Evolutionary conservation across 30 jellyfish, hydroid and myxozoan species (phyloP), one percentile per base, ranked within the genome.

Genomic region (Mastigias papua): DNA sequence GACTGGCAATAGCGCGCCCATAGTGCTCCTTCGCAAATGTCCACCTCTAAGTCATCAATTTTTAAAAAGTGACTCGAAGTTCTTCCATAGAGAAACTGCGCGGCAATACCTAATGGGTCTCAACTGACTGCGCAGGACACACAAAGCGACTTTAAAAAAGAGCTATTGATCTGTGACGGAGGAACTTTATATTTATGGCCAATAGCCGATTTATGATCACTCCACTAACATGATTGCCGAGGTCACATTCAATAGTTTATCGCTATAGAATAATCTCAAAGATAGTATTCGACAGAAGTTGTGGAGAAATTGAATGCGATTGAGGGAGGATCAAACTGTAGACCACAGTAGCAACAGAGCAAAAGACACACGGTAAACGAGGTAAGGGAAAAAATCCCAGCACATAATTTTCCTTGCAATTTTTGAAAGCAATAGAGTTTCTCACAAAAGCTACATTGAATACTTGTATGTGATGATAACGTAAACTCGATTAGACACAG

Each of bases 51-150:
- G 60, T 6, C 8, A 46, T 46, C 60, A 46, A 16, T 46, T 46
- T 46, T 46, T 46, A 46, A 16, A 46, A 58, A 11, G 26, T 69
- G 57, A 69, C 28, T 34, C 11, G 33, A 69, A 27, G 61, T 69
- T 63, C 30, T 30, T 27, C 31, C 81, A 27, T 23, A 69, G 57
- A 34, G 16, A 27, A 69, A 69, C 63, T 13, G 81, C 33, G 63
- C 81, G 63, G 81, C 81, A 69, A 37, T 34, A 58, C 29, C 46
- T 50, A 76, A 76, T 76, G 34, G 86, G 86, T 76, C 50, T 76
- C 86, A 76, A 48, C 48, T 76, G 86, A 76, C 86, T 76, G 73
- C 86, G 33, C 86, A 27, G 86, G 31, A 51, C 42, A 76, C 86
- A 76, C 86, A 76, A 76, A 76, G 86, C 26, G 74, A 74, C 76